Evolutionary conservation across 1,140 invertebrate species (phyloP), one percentile per base, ranked within the genome.

Genomic region (Lanistes nyassanus): DNA sequence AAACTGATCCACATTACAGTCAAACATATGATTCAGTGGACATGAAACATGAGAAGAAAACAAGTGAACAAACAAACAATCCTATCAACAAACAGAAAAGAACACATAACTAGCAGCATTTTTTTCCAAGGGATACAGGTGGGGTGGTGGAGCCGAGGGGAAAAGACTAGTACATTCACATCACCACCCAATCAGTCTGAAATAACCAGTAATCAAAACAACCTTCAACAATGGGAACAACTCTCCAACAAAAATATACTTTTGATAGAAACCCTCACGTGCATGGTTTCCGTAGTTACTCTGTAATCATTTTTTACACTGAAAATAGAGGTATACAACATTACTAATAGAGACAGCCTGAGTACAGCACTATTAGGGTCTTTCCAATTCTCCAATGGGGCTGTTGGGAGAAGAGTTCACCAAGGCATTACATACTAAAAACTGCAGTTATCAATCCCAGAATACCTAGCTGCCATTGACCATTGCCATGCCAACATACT

Each of bases 1-100:
- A 68, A 26, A 51, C 66, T 68, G 37, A 47, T 68, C 66, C 66
- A 68, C 66, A 64, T 31, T 64, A 31, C 62, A 64, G 36, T 64
- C 36, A 64, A 60, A 64, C 29, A 36, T 64, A 36, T 64, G 62
- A 64, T 26, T 6, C 29, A 64, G 36, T 34, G 29, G 36, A 36
- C 29, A 64, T 47, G 42, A 64, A 64, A 64, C 29, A 31, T 60
- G 56, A 31, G n/a, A 60, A 26, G 31, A 26, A 26, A 60, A 60
- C 56, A 60, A 60, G 23, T 31, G 31, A 60, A 60, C 56, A 60
- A 55, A 55, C 53, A 60, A 64, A 64, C n/a, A 29, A 34, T 26
- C 62, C 29, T 31, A 64, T 36, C 29, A 34, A 64, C 62, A 34
- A 34, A 64, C 62, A 47, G 42, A 64, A 64, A 64, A n/a, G n/a